Percentiles rank a stretch among this genome's conserved stretches.
Evolutionary conservation across 2,888 invertebrate species (phyloP).

Genomic region (Cactoblastis cactorum): DNA sequence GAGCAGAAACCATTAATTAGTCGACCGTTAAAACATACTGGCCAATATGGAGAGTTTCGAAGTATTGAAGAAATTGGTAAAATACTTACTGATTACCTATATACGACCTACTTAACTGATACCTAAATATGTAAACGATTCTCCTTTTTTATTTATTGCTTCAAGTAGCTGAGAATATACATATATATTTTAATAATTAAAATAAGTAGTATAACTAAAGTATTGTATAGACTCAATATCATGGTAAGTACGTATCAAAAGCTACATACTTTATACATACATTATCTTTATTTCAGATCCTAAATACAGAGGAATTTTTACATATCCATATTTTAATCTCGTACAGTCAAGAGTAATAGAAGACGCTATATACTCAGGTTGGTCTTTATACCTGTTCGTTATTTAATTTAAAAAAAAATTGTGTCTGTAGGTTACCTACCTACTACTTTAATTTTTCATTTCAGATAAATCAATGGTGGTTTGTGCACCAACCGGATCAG

Average conservation of each 20-base stretch:
- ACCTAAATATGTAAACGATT: too few relatives aligned
- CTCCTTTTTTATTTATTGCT: too few relatives aligned
- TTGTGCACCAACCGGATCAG: slow-evolving; percentile 90
- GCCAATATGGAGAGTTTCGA: slow-evolving; percentile 56
- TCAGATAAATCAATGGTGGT: slow-evolving; percentile 85
- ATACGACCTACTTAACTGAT: too few relatives aligned
- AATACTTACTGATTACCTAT: too few relatives aligned
- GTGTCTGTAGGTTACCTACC: too few relatives aligned
- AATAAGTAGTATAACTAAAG: too few relatives aligned
- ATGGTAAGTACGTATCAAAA: background rate
- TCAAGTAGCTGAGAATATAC: too few relatives aligned
- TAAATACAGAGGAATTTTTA: slow-evolving; percentile 77
- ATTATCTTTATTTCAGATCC: slow-evolving; percentile 52
- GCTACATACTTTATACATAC: background rate
- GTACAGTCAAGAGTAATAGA: slow-evolving; percentile 86
- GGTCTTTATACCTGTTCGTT: slow-evolving; percentile 14
- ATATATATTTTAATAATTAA: too few relatives aligned
- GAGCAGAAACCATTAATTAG: slow-evolving; percentile 10
- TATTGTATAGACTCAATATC: too few relatives aligned
- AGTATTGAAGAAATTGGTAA: slow-evolving; percentile 65
- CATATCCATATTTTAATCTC: slow-evolving; percentile 83
- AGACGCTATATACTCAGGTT: slow-evolving; percentile 82
- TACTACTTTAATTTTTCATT: slow-evolving; percentile 20
- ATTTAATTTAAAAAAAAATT: too few relatives aligned
- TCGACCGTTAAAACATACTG: slow-evolving; percentile 52